phyloP scores from a whole-genome alignment of 2,888 invertebrate genomes.

The Tenthredo distinguenda region DNA sequence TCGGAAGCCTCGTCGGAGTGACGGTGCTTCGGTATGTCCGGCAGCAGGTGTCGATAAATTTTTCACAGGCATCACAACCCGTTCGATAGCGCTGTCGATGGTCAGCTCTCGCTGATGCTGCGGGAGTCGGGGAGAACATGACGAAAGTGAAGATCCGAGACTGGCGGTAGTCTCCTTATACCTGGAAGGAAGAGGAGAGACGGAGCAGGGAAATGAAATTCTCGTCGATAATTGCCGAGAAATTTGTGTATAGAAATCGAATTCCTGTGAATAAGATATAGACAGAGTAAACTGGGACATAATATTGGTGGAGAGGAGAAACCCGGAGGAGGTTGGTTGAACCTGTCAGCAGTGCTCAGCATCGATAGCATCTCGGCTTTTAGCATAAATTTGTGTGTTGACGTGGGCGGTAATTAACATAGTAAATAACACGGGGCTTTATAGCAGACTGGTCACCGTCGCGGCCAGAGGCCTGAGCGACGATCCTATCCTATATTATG shows the following conservation, averaged over 20 bases:
- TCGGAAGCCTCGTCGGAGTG: slow-evolving; percentile 29
- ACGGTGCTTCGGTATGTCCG: slow-evolving; percentile 23
- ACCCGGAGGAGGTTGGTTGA: slow-evolving; percentile 57
- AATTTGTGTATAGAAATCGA: slow-evolving; percentile 33
- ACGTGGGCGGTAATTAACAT: slow-evolving; percentile 74
- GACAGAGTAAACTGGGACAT: neutral
- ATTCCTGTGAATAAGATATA: slow-evolving; percentile 2
- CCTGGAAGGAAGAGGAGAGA: neutral
- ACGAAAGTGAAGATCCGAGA: neutral
- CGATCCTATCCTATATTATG: neutral
- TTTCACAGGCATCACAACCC: neutral
- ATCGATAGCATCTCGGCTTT: slow-evolving; percentile 72
- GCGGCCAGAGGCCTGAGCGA: slow-evolving; percentile 23
- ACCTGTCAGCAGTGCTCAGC: slow-evolving; percentile 65
- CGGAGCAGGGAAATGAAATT: neutral
- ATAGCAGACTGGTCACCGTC: slow-evolving; percentile 34
- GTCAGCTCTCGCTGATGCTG: neutral
- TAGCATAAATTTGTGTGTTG: slow-evolving; percentile 74
- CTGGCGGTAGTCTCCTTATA: neutral
- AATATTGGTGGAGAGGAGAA: neutral
- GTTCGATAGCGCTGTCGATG: neutral
- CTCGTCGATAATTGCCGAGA: neutral
- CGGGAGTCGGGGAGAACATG: neutral
- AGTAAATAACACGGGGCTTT: slow-evolving; percentile 68
- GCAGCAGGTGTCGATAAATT: slow-evolving; percentile 42